These are phyloP conservation scores for Chrysodeixis includens DNA, from an alignment of 2,888 invertebrate genomes.

Conservation along the genomic window DNA sequence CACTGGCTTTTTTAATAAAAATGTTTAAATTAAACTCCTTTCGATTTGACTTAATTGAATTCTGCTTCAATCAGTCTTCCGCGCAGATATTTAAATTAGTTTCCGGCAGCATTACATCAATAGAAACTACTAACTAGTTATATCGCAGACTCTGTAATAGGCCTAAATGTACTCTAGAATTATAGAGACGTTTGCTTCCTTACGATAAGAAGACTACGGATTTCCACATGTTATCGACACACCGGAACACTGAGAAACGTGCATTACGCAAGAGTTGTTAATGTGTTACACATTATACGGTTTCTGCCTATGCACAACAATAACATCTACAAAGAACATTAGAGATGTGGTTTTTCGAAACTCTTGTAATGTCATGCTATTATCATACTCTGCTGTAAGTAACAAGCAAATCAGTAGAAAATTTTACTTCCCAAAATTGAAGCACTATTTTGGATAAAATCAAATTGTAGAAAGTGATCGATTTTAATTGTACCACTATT, in stretches of 20 bases:
- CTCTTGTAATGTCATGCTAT: background rate
- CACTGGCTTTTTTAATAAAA: background rate
- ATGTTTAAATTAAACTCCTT: background rate
- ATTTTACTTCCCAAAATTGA: background rate
- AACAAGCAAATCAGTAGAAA: background rate
- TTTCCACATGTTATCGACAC: conserved; percentile 2
- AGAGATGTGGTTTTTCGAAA: background rate
- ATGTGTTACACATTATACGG: background rate
- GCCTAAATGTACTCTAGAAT: conserved; percentile 1
- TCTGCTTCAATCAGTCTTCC: conserved; percentile 1
- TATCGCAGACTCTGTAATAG: background rate
- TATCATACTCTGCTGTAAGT: background rate
- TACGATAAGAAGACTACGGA: background rate
- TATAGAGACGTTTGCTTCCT: background rate
- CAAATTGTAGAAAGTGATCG: background rate
- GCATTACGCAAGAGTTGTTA: conserved; percentile 3
- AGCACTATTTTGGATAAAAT: background rate
- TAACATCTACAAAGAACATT: background rate
- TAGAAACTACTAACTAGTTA: background rate
- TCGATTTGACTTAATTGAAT: background rate
- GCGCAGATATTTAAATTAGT: background rate
- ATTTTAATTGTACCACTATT: background rate
- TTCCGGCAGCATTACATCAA: conserved; percentile 1
- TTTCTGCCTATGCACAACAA: background rate
- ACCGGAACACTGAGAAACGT: background rate